Conservation (phyloP, 2,888 invertebrate species). For the Hypolimnas misippus region DNA sequence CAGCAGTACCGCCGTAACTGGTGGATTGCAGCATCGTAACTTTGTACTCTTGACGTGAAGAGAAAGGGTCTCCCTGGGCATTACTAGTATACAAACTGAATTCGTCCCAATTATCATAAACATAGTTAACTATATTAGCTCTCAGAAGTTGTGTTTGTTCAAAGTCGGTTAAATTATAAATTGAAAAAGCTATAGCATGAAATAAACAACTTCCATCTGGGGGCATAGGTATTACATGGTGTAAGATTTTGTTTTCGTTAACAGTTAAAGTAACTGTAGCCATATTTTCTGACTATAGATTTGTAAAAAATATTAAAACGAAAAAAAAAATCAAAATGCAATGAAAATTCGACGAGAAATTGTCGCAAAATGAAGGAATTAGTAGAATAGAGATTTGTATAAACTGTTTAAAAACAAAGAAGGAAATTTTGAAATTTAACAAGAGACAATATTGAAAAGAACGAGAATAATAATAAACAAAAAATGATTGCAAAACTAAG, state of each 20-base stretch:
- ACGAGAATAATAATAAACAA: too few relatives aligned
- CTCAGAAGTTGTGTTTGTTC: conserved; percentile 14
- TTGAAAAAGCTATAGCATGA: conserved; percentile 11
- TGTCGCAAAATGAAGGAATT: too few relatives aligned
- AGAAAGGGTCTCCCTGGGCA: conserved; percentile 16
- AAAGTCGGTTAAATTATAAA: conserved; percentile 12
- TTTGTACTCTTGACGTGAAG: conserved; percentile 15
- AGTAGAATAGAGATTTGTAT: too few relatives aligned
- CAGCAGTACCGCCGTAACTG: conserved; percentile 12
- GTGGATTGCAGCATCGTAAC: conserved; percentile 16
- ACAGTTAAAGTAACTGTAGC: neutral
- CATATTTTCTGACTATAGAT: too few relatives aligned
- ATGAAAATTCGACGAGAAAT: too few relatives aligned
- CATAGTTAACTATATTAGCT: conserved; percentile 11
- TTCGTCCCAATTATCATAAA: conserved; percentile 15
- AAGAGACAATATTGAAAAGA: too few relatives aligned
- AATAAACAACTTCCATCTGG: conserved; percentile 8
- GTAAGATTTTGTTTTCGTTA: conserved; percentile 9
- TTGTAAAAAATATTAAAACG: too few relatives aligned
- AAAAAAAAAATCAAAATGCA: too few relatives aligned
- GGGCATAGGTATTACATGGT: neutral
- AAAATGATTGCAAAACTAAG: too few relatives aligned
- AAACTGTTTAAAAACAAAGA: too few relatives aligned
- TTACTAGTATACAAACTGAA: conserved; percentile 13
- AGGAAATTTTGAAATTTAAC: too few relatives aligned